Evolutionary conservation across 2,797 vertebrate genomes (phyloP), one percentile per base, ranked within the genome.

Genomic region (Loriculus beryllinus): DNA sequence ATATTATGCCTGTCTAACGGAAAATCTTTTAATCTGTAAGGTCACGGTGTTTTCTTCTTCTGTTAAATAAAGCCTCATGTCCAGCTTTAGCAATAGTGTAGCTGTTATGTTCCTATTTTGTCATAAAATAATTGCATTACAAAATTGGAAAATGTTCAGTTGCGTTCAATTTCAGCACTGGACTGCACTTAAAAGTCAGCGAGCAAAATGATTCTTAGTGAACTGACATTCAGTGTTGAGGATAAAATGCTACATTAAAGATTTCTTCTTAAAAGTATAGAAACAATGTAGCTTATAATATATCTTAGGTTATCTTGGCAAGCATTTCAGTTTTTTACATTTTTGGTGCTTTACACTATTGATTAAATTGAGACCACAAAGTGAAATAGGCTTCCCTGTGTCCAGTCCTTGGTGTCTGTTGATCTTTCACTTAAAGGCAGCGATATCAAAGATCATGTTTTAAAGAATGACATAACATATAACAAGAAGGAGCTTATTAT

Each of bases 381-480:
- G 15, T 31, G 9, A 75, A 71, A 62, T 4, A n/a, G 12, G 11
- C 9, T 39, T 86, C 26, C 14, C 5, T n/a, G 2, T 26, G 7
- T 22, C 42, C 3, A 6, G 47, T 20, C 17, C 31, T 51, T 59
- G 14, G 15, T 59, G 43, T 67, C 2, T 12, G 22, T 52, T 49
- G 17, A 14, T 62, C 57, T 68, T 67, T 37, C 42, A 42, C 11
- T 28, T 81, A 62, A 68, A 63, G 17, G 42, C 19, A 81, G 7
- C 9, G 47, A 33, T 51, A 56, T 6, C 0, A 1, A 81, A 23
- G 48, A 70, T 2, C 0, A 0, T 47, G 21, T 57, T 81, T 92
- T 69, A 90, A 71, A 83, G 29, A 33, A 59, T 56, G 26, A 56
- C 14, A n/a, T 12, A 57, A 40, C 7, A 45, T 19, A 37, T 21